Base-by-base conservation (phyloP, 2,113 vertebrate species). In the Kryptolebias marmoratus region DNA sequence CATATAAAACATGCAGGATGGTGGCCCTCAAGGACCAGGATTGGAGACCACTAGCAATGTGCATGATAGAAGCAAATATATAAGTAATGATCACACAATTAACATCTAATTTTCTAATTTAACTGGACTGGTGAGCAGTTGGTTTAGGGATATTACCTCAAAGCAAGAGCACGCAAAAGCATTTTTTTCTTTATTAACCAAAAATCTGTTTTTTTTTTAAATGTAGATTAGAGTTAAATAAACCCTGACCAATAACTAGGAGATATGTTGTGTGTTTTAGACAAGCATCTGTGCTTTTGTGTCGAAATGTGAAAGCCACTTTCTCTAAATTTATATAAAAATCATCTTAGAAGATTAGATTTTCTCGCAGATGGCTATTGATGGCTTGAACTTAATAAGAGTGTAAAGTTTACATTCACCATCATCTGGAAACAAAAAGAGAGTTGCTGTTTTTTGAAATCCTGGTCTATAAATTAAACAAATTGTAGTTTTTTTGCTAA, bases 281-380 rank as follows among this genome's bases (percentile, higher is more conserved):
- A 30, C 44, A 36, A 60, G 64, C 49, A 36, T 30, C 44, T 58
- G 63, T 44, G 27, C 39, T 36, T 10, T 59, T 61, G n/a, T 30
- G 50, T 49, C 39, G 39, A 68, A 75, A 68, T 49, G 30, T 44
- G 65, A 62, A 55, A 12, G 14, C 11, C 64, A 30, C 9, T 32
- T 65, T 54, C 12, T 44, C 49, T 52, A 73, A 44, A n/a, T 18
- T 36, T 36, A 4, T 36, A 14, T 28, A 27, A 36, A 67, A 67
- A 18, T 67, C 32, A 31, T 10, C 5, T 31, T 45, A 44, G 45
- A 60, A 48, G 56, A 49, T 36, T 10, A 52, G 14, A 15, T 55
- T 55, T n/a, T 55, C 10, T 18, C 53, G 42, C 22, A 28, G 5
- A 11, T 13, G 36, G 22, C 13, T 28, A 53, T 18, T n/a, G 10